Base-by-base conservation (phyloP, 2,888 invertebrate species). In the Phaonia tiefii region DNA sequence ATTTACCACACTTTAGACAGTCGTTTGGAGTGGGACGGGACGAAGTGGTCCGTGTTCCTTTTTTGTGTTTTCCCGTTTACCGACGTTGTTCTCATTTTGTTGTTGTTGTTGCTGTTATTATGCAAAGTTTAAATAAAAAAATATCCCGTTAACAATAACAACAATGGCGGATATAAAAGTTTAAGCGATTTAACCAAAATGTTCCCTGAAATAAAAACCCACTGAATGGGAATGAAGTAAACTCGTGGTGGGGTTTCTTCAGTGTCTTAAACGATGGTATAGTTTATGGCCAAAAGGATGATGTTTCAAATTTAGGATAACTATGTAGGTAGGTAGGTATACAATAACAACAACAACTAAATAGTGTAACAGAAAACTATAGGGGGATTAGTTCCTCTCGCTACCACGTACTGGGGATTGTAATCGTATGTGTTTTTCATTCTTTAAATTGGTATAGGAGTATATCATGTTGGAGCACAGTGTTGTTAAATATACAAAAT, bases 161-260 rank as follows among this genome's bases (percentile, higher is more conserved):
- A 81, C 74, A 81, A 81, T 77, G 75, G 77, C 77, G 74, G 76
- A 77, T 81, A 77, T 81, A 74, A 80, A 80, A 80, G 74, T 80
- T 77, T 75, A 81, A 77, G 77, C 56, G 69, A 67, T 81, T 77
- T 81, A 75, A 77, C 80, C 71, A 81, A 77, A 81, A 76, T 73
- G 73, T 76, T 69, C 56, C 65, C 42, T 15, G 54, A 66, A 63
- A 42, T 42, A 54, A 79, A 46, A 58, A 66, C 58, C 56, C 42
- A 39, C 7, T 20, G 63, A 20, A 42, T 37, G 60, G 63, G 42
- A 63, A 20, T 22, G 42, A 26, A 60, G 63, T 63, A 20, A 63
- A 42, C 42, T 42, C 63, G 42, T 13, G 20, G n/a, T n/a, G 7
- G 20, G 37, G 60, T 58, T 60, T 37, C 11, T 60, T 37, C 63